These are phyloP conservation scores for Drosophila melanica DNA, from an alignment of 1,140 invertebrate genomes.

Conservation along the genomic window DNA sequence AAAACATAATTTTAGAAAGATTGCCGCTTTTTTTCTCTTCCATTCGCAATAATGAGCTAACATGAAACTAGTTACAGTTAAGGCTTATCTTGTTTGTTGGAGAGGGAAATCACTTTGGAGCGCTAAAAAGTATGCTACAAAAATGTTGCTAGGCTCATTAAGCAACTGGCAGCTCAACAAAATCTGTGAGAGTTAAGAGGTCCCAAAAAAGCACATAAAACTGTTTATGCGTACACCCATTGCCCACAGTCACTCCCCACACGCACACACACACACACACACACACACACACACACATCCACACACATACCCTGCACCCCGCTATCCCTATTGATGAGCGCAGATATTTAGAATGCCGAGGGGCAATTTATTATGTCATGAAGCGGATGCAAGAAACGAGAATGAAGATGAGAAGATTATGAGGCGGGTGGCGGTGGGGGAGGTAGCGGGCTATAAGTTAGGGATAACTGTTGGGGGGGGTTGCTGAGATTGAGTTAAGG, in stretches of 20 bases:
- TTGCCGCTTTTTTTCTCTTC: too few relatives aligned
- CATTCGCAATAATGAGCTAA: too few relatives aligned
- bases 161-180: slow-evolving; percentile 44
- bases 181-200: slow-evolving; percentile 32
- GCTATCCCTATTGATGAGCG: slow-evolving; percentile 52
- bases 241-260: background rate
- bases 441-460: too few relatives aligned
- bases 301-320: background rate
- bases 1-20: too few relatives aligned
- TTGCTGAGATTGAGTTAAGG: background rate
- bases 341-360: slow-evolving; percentile 62
- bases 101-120: background rate
- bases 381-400: slow-evolving; percentile 61
- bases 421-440: background rate
- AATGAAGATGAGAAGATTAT: slow-evolving; percentile 7
- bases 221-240: slow-evolving; percentile 50
- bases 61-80: too few relatives aligned
- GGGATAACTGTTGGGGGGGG: background rate
- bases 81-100: too few relatives aligned
- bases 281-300: too few relatives aligned
- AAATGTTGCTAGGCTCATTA: slow-evolving; percentile 61
- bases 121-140: slow-evolving; percentile 50
- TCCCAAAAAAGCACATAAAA: slow-evolving; percentile 51
- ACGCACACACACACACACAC: background rate
- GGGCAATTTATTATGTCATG: slow-evolving; percentile 70